phyloP scores from a whole-genome alignment of 2,888 invertebrate species.

The Ectemnius lituratus region DNA sequence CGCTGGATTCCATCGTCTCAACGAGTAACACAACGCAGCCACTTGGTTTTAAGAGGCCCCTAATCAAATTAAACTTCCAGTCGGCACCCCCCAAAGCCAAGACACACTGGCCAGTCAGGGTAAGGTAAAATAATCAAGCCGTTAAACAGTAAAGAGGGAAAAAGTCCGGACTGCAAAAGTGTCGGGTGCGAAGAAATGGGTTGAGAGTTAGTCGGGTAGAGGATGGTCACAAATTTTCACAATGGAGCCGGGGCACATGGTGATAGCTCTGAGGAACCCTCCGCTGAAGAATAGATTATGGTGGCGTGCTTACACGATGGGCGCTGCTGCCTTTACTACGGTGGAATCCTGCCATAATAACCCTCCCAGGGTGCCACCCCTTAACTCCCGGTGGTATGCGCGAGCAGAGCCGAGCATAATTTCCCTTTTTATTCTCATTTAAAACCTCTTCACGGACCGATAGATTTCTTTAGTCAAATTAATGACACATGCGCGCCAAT shows the following conservation, averaged over 20 bases:
- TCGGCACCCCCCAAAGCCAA: neutral
- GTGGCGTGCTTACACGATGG: conserved; percentile 64
- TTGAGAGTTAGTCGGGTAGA: no score
- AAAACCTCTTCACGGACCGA: conserved; percentile 72
- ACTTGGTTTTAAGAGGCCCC: conserved; percentile 1
- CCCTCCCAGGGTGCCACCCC: conserved; percentile 67
- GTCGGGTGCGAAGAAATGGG: no score
- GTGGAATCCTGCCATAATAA: conserved; percentile 63
- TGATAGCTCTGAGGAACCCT: conserved; percentile 38
- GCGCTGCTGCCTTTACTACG: conserved; percentile 45
- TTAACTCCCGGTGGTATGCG: conserved; percentile 59
- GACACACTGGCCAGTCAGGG: no score
- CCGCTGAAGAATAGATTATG: conserved; percentile 52
- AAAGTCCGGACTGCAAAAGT: no score
- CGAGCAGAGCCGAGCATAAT: conserved; percentile 54
- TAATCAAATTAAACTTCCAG: neutral
- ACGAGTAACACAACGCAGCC: conserved; percentile 32
- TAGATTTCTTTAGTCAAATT: conserved; percentile 74
- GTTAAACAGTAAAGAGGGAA: no score
- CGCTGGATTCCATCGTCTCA: conserved; percentile 30
- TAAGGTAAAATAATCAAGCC: no score
- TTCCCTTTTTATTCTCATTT: conserved; percentile 48
- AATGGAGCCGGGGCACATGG: conserved; percentile 56
- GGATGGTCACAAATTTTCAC: conserved; percentile 30
- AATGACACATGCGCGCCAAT: conserved; percentile 72